Evolutionary conservation across 2,797 vertebrate genomes (phyloP), one percentile per base, ranked within the genome.

Genomic region (Eurystomus glaucurus): DNA sequence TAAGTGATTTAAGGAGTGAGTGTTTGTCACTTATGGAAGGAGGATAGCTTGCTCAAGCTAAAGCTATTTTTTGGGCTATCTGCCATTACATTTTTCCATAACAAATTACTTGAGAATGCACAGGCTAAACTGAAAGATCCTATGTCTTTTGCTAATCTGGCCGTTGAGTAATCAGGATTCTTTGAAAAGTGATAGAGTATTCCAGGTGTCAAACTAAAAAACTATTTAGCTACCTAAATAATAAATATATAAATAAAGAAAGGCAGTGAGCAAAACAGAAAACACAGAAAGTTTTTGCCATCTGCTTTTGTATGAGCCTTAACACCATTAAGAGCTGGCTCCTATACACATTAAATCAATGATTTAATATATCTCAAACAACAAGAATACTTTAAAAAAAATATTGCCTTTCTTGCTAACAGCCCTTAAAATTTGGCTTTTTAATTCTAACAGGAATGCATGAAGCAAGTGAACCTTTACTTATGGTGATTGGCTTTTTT

Each of bases 211-310:
- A 75, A 51, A 66, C 60, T 64, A 51, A 11, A 64, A 78, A 82
- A 39, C 1, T 15, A 21, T 28, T 11, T 48, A 55, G 6, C 35
- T 60, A 52, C 3, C 8, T 50, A 46, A 78, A 50, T n/a, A 43
- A 39, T 23, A 92, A 61, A 50, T 21, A 26, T 6, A 64, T 28
- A 45, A 57, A 90, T 31, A 45, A 57, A 90, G 13, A 91, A 66
- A 84, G 31, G 12, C 3, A 62, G 13, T 23, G 31, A 51, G 9
- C 37, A 57, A 31, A 5, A 3, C 17, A 46, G 15, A 57, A 1
- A 0, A 3, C 5, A 9, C 1, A n/a, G 6, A 21, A 39, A 13
- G 7, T n/a, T 61, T 82, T 60, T 85, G 2, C 5, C 45, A 18
- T 70, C 10, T 75, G 14, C 4, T 3, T 37, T 22, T 3, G 1